These are phyloP conservation scores for Rhinoraja longicauda DNA, from an alignment of 2,797 vertebrate genomes.

Conservation along the genomic window DNA sequence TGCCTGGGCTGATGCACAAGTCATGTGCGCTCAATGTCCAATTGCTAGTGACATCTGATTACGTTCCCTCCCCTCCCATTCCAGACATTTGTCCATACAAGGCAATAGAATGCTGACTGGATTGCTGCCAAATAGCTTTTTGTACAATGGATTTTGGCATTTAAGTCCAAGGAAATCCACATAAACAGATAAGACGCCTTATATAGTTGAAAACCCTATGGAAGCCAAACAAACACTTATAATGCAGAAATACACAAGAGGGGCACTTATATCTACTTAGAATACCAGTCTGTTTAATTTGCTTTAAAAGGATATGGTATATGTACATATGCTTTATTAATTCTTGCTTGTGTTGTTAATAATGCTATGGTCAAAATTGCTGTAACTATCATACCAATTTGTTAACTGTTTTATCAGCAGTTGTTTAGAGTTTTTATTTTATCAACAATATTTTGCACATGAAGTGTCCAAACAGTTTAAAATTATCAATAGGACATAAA, in stretches of 20 bases:
- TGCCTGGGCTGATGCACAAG: conserved; percentile 2
- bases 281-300: neutral
- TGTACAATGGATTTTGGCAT: conserved; percentile 33
- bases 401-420: neutral
- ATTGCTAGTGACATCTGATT: conserved; percentile 22
- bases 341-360: neutral
- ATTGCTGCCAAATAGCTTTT: conserved; percentile 31
- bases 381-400: neutral
- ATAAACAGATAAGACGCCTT: conserved; percentile 36
- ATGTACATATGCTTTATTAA: neutral
- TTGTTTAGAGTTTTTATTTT: neutral
- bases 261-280: neutral
- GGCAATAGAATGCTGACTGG: conserved; percentile 68
- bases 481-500: neutral
- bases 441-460: neutral
- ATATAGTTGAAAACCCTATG: conserved; percentile 28
- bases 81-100: conserved; percentile 73
- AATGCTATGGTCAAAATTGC: neutral
- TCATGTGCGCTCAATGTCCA: conserved; percentile 31
- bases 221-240: neutral
- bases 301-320: conserved; percentile 33
- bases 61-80: conserved; percentile 51
- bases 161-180: conserved; percentile 35
- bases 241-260: neutral
- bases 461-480: neutral